Percentiles rank a stretch among this genome's conserved stretches.
phyloP scores from a whole-genome alignment of 2,113 vertebrate species.

The Phaethon lepturus region DNA sequence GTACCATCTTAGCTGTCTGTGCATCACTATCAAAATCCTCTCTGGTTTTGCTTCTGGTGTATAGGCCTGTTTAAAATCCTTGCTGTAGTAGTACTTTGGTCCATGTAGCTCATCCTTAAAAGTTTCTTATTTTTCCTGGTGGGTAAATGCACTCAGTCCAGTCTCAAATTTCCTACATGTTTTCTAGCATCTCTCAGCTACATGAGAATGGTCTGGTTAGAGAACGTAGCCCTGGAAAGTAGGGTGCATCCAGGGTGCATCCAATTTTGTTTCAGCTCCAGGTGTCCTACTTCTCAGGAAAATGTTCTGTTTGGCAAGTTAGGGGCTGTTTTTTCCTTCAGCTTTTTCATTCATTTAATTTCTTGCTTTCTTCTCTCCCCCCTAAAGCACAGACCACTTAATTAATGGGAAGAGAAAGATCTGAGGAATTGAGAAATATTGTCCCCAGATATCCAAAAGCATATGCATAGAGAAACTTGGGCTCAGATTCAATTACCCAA shows the following conservation, averaged over 20 bases:
- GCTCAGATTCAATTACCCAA: background rate
- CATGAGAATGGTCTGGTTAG: background rate
- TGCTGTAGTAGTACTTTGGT: background rate
- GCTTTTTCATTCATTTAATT: background rate
- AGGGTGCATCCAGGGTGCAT: background rate
- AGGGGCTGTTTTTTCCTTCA: background rate
- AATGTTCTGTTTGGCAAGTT: background rate
- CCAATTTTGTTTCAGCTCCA: background rate
- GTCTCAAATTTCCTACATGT: background rate
- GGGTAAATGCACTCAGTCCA: background rate
- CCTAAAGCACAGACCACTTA: background rate
- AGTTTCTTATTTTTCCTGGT: background rate
- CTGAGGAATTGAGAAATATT: background rate
- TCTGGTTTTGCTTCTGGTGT: background rate
- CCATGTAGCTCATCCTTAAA: background rate
- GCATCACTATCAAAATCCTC: background rate
- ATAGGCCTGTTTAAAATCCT: background rate
- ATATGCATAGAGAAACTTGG: background rate
- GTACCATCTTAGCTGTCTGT: background rate
- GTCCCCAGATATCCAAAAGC: conserved; percentile 1
- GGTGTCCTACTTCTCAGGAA: background rate
- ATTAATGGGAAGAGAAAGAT: conserved; percentile 9
- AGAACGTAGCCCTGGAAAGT: background rate
- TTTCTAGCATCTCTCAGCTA: background rate
- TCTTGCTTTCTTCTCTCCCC: background rate